These are phyloP conservation scores for Amphilophus citrinellus DNA, from an alignment of 2,113 vertebrate genomes.

Conservation along the genomic window DNA sequence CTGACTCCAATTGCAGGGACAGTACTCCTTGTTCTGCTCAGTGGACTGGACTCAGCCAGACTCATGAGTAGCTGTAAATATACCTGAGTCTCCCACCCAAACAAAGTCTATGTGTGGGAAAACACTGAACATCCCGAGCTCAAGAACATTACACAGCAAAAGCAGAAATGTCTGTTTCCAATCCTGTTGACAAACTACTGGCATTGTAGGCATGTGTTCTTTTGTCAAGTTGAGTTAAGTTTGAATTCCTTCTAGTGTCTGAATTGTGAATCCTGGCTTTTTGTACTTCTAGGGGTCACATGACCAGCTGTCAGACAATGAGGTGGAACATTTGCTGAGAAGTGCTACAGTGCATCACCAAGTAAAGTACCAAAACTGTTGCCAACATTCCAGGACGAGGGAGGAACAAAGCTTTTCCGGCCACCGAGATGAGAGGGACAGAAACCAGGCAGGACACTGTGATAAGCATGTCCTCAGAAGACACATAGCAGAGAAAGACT, in stretches of 20 bases:
- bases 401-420: background rate
- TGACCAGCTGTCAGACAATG: constrained; percentile 81
- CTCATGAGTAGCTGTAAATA: too few relatives aligned
- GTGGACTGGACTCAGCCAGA: too few relatives aligned
- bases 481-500: background rate
- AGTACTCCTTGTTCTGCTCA: background rate
- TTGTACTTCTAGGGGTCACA: constrained; percentile 26
- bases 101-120: background rate
- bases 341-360: constrained; percentile 80
- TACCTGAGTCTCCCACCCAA: accelerated
- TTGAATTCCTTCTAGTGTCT: background rate
- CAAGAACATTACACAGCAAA: too few relatives aligned
- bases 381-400: background rate
- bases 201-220: background rate
- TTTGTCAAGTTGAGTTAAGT: background rate
- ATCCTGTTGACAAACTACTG: background rate
- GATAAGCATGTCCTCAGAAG: background rate
- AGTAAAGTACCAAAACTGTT: background rate
- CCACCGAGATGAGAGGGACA: background rate
- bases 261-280: background rate
- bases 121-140: background rate
- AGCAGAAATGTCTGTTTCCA: background rate
- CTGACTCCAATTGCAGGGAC: background rate
- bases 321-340: constrained; percentile 87
- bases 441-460: background rate